Evolutionary conservation across 2,113 vertebrate genomes (phyloP).

Genomic region (Ornithorhynchus anatinus): DNA sequence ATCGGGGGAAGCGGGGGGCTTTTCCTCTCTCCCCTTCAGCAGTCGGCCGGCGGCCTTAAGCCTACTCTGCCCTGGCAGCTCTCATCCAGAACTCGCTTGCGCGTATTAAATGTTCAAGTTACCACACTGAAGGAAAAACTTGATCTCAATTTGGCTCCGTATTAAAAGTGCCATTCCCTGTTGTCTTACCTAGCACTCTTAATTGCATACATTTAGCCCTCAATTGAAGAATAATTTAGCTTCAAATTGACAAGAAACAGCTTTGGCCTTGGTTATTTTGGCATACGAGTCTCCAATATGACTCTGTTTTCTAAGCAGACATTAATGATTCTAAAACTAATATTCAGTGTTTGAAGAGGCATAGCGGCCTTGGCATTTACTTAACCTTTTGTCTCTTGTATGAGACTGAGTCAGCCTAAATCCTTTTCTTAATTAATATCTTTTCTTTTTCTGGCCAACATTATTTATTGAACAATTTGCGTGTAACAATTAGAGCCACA

Average conservation of each 20-base stretch:
- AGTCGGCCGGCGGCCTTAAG: slow-evolving; percentile 34
- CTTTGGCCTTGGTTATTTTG: slow-evolving; percentile 79
- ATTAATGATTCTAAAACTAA: slow-evolving; percentile 99
- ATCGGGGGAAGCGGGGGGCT: not conserved
- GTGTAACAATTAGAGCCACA: slow-evolving; percentile 71
- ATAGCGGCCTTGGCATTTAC: slow-evolving; percentile 97
- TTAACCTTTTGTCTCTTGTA: slow-evolving; percentile 99
- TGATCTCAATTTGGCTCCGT: slow-evolving; percentile 73
- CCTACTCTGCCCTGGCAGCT: slow-evolving; percentile 32
- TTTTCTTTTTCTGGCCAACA: slow-evolving; percentile 75
- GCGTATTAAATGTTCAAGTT: slow-evolving; percentile 56
- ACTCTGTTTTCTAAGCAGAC: slow-evolving; percentile 97
- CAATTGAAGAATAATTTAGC: slow-evolving; percentile 84
- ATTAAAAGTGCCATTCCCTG: slow-evolving; percentile 69
- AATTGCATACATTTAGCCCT: slow-evolving; percentile 85
- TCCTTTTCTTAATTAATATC: slow-evolving; percentile 99
- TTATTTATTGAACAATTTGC: slow-evolving; percentile 84
- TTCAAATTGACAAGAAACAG: slow-evolving; percentile 89
- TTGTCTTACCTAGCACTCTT: slow-evolving; percentile 77
- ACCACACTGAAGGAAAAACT: slow-evolving; percentile 58
- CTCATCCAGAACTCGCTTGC: slow-evolving; percentile 12
- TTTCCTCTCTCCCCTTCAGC: too few relatives aligned
- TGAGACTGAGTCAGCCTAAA: slow-evolving; percentile 94
- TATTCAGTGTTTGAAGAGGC: slow-evolving; percentile 99
- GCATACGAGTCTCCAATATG: slow-evolving; percentile 87